These are phyloP conservation scores for Paramormyrops kingsleyae DNA, from an alignment of 2,113 vertebrate genomes.

Conservation along the genomic window DNA sequence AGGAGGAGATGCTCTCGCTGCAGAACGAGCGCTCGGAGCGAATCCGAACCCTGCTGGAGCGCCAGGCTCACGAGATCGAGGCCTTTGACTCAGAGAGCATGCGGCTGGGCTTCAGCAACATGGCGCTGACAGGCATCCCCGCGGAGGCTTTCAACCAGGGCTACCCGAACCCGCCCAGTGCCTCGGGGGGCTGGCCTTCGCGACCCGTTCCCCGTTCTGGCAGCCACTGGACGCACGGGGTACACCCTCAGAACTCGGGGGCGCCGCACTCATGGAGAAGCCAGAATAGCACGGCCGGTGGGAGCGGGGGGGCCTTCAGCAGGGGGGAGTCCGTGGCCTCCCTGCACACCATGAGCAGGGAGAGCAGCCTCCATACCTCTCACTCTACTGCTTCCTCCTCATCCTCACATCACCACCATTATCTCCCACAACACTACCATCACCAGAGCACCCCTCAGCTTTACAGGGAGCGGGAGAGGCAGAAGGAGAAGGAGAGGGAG, in stretches of 20 bases:
- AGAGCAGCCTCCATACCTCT: conserved; percentile 48
- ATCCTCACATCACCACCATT: conserved; percentile 57
- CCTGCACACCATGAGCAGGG: conserved; percentile 42
- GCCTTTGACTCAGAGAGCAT: conserved; percentile 82
- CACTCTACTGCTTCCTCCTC: conserved; percentile 62
- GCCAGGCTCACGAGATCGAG: conserved; percentile 85
- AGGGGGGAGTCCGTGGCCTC: conserved; percentile 52
- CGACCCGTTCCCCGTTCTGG: conserved; percentile 65
- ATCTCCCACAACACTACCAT: conserved; percentile 65
- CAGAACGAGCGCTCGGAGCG: conserved; percentile 83
- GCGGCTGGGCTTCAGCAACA: conserved; percentile 83
- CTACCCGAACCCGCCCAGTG: conserved; percentile 62
- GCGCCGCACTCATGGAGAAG: conserved; percentile 72
- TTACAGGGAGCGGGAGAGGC: conserved; percentile 56
- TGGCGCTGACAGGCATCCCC: conserved; percentile 77
- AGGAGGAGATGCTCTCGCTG: conserved; percentile 84
- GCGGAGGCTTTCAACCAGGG: conserved; percentile 81
- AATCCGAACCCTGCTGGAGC: conserved; percentile 79
- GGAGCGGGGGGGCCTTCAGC: conserved; percentile 22
- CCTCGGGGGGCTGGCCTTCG: conserved; percentile 57
- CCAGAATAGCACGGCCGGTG: conserved; percentile 54
- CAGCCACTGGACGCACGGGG: conserved; percentile 82
- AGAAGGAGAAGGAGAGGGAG: conserved; percentile 56
- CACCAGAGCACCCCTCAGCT: conserved; percentile 71
- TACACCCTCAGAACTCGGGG: conserved; percentile 58